Evolutionary conservation across 2,888 invertebrate species (phyloP), one percentile per base, ranked within the genome.

Genomic region (Caenorhabditis sp.): DNA sequence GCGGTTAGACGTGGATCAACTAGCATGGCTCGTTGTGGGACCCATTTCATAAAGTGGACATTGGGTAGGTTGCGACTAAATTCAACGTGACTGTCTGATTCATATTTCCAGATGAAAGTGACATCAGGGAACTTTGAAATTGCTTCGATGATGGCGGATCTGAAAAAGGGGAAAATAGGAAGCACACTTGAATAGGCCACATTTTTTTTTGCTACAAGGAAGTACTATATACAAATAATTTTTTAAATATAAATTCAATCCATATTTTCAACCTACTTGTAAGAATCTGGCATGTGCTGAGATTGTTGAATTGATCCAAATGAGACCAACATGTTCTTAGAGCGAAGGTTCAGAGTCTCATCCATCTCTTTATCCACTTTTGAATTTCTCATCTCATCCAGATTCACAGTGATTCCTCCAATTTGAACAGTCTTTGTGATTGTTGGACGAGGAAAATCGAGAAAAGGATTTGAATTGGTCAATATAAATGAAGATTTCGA

Each of bases 41-140:
- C 70, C 70, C 23, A 70, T 38, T n/a, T 31, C 31, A 31, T 7
- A 10, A 31, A 70, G 59, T 50, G 70, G 63, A 23, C 66, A 64
- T 36, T 70, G 70, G 5, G 70, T 12, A 66, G n/a, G 10, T 63
- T 63, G n/a, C 36, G 31, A 31, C 10, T 10, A 10, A 31, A 31
- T 31, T 31, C 31, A 31, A 10, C 4, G 31, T 31, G 14, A 56
- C 49, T 56, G 1, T 70, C 66, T 10, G 58, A 43, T 43, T 70
- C 70, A 26, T 66, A 70, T 38, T 70, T 70, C 70, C 70, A 70
- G n/a, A 70, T 63, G 36, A 70, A 70, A 12, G 66, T 66, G 7
- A 66, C 66, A 26, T 66, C 31, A 38, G 58, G 62, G n/a, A 66
- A 56, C 5, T 53, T 54, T 26, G 49, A 17, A 21, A 70, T 59